Base-by-base conservation (phyloP, 2,797 vertebrate genomes). In the Anolis apletophallus region DNA sequence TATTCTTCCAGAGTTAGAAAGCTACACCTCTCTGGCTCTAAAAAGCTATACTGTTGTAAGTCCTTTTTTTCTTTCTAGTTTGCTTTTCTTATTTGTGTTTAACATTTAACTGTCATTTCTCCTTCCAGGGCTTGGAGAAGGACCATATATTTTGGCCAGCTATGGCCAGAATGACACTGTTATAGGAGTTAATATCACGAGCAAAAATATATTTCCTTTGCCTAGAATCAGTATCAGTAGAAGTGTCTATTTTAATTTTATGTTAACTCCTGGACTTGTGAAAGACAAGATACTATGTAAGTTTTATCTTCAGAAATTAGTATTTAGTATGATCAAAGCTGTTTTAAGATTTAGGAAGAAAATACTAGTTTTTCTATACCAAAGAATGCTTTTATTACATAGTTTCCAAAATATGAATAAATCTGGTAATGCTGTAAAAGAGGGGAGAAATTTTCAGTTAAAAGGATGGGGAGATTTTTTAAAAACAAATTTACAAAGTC, bases 231-330 rank as follows among this genome's bases (percentile, higher is more conserved):
- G 95, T 89, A 88, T 94, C 21, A 94, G 96, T 16, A 94, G 95
- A 81, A 97, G 96, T 81, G 91, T 98, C 54, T 95, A 98, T 92
- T 99, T 99, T 94, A 99, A 97, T 96, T 98, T 99, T 95, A 99
- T 99, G 99, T 96, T 99, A 93, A 99, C 98, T 79, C 96, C 97
- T 75, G 98, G 98, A 81, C 96, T 99, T 94, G 98, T 97, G 93
- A 98, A 97, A 95, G 98, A 99, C 88, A 97, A 97, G 93, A 94
- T 97, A 78, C 97, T 97, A 95, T 97, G 98, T 99, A 94, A 98
- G 98, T 97, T 87, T 83, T 91, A 34, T 67, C 29, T 77, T 81
- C 54, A 88, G 40, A 19, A 54, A 5, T 87, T 86, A 85, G 79
- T 17, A 23, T 87, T 87, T 86, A 85, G 79, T 21, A 23, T 87